Evolutionary conservation across 1,140 invertebrate species (phyloP).

Genomic region (Leptopilina boulardi): DNA sequence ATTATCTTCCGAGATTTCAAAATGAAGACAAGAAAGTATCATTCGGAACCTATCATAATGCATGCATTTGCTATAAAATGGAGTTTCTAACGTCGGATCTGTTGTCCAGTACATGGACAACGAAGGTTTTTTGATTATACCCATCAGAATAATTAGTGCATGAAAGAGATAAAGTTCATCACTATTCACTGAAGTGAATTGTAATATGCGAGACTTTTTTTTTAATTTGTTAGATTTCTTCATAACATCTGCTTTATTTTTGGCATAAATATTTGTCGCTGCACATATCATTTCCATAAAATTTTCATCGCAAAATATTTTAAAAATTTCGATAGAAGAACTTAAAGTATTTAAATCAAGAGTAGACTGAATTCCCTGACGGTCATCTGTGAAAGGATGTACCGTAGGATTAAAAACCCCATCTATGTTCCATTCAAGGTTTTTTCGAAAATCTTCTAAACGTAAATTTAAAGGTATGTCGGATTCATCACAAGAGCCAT

Average conservation of each 20-base stretch:
- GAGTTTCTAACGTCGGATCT: conserved; percentile 51
- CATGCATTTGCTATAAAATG: conserved; percentile 57
- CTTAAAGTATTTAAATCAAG: neutral
- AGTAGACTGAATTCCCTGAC: neutral
- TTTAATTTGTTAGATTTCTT: neutral
- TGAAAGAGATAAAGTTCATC: conserved; percentile 38
- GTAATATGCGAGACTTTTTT: conserved; percentile 10
- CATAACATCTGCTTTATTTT: neutral
- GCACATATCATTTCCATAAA: neutral
- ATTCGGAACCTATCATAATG: conserved; percentile 45
- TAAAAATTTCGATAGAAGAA: neutral
- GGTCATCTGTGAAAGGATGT: neutral
- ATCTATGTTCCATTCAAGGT: neutral
- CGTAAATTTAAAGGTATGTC: neutral
- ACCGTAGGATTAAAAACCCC: neutral
- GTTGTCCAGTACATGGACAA: conserved; percentile 55
- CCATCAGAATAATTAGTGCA: conserved; percentile 37
- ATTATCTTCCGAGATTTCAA: conserved; percentile 44
- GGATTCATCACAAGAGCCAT: neutral
- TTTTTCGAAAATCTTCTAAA: neutral
- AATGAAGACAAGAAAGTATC: conserved; percentile 51
- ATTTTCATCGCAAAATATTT: neutral
- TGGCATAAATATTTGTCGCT: neutral
- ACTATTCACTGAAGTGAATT: conserved; percentile 22
- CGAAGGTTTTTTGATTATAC: conserved; percentile 40